phyloP scores from a whole-genome alignment of 2,888 invertebrate genomes.

The Syrista parreyssii region DNA sequence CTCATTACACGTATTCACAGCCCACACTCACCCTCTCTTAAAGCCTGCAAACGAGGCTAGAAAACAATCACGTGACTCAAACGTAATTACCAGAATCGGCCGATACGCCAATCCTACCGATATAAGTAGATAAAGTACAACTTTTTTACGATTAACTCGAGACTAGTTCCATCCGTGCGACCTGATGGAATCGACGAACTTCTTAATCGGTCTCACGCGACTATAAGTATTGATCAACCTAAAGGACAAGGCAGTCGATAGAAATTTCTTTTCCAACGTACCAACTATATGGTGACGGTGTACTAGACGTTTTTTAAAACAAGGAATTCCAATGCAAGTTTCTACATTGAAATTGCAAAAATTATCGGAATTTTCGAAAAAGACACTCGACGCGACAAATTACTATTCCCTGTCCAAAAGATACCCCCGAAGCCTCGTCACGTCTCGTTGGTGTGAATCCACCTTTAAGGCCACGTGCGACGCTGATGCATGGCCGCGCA shows the following conservation, averaged over 20 bases:
- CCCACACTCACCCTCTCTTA: background rate
- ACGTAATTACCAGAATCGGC: background rate
- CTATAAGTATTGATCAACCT: background rate
- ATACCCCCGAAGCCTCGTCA: background rate
- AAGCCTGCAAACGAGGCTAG: background rate
- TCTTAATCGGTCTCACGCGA: background rate
- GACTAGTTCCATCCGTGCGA: background rate
- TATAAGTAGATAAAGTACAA: background rate
- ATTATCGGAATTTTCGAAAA: background rate
- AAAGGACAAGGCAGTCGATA: too few species aligned
- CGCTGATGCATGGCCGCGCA: constrained; percentile 30
- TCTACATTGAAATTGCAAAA: background rate
- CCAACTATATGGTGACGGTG: too few species aligned
- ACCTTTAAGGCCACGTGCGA: constrained; percentile 34
- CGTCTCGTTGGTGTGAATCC: constrained; percentile 19
- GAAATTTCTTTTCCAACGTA: too few species aligned
- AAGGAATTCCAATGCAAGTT: too few species aligned
- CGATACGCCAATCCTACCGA: background rate
- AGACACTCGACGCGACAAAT: background rate
- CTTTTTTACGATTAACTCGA: background rate
- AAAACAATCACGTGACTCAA: background rate
- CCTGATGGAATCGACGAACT: background rate
- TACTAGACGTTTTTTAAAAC: too few species aligned
- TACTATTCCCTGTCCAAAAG: background rate
- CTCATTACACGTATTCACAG: background rate